Evolutionary conservation across 1,140 invertebrate species (phyloP), one percentile per base, ranked within the genome.

Genomic region (Monomorium pharaonis): DNA sequence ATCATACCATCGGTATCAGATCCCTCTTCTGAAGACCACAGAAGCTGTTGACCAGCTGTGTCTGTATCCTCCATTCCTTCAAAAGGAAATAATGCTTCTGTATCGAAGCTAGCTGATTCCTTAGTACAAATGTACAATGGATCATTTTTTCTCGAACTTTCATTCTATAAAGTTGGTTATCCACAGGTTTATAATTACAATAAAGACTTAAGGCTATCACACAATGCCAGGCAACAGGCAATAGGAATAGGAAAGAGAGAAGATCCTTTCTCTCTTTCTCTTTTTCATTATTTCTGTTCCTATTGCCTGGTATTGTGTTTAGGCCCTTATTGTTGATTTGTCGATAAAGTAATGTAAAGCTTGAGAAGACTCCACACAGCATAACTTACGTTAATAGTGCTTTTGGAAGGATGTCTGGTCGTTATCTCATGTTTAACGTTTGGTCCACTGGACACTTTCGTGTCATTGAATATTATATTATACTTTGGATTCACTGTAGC

Each of bases 31-130:
- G 93, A 95, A 21, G 92, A 90, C 74, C 93, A 92, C 9, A 89
- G 9, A 49, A 67, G 16, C 3, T 37, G 69, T 42, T 89, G 90
- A 49, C 92, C 92, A 18, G 75, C 47, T 33, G 85, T 78, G 44
- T 92, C 67, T 63, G 86, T 83, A 24, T 95, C 95, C 74, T 96
- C 95, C 93, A 96, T 95, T 44, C 94, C 96, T 84, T 96, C 96
- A 60, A 96, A 90, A 44, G 94, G 91, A 91, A 96, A 96, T 70
- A 96, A 86, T 27, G 94, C 93, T 91, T 96, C 96, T 16, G 94
- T 91, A 90, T 96, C 95, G 86, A 94, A 94, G 37, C 92, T 95
- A 44, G 84, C 91, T 54, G 83, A 54, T 16, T 92, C 89, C 21
- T 91, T 92, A 74, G 63, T 88, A 77, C 76, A 85, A 54, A 85